Percentiles rank a stretch among this genome's conserved stretches.
Evolutionary conservation across 2,113 vertebrate genomes (phyloP).

Genomic region (Passer montanus): DNA sequence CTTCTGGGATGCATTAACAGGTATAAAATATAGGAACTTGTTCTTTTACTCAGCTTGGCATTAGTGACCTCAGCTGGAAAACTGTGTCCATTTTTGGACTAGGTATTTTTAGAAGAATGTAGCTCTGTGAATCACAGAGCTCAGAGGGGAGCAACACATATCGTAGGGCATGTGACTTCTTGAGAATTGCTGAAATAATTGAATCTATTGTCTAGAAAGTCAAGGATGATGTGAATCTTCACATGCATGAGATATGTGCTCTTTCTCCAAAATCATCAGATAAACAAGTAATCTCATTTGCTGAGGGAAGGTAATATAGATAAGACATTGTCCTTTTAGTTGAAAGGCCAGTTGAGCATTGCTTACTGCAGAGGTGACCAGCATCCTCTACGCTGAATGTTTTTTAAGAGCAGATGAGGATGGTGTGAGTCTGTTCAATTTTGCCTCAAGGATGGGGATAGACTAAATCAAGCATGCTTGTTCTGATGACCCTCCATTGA

Average conservation of each 20-base stretch:
- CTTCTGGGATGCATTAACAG: neutral
- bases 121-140: neutral
- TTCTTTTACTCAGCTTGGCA: neutral
- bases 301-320: neutral
- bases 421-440: neutral
- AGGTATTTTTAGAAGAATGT: constrained; percentile 3
- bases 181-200: neutral
- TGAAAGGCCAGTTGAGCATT: neutral
- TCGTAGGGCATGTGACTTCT: neutral
- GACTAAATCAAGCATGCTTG: neutral
- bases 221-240: neutral
- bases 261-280: neutral
- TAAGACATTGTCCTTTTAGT: neutral
- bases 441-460: neutral
- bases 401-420: neutral
- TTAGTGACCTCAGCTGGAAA: neutral
- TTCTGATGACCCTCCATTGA: rapidly evolving
- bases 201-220: neutral
- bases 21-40: neutral
- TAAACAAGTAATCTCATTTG: neutral
- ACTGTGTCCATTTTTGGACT: neutral
- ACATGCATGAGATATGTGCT: neutral
- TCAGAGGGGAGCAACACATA: neutral
- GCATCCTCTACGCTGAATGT: neutral
- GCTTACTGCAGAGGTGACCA: rapidly evolving